These are phyloP conservation scores for Spinus pinus DNA, from an alignment of 2,797 vertebrate species.

Conservation along the genomic window DNA sequence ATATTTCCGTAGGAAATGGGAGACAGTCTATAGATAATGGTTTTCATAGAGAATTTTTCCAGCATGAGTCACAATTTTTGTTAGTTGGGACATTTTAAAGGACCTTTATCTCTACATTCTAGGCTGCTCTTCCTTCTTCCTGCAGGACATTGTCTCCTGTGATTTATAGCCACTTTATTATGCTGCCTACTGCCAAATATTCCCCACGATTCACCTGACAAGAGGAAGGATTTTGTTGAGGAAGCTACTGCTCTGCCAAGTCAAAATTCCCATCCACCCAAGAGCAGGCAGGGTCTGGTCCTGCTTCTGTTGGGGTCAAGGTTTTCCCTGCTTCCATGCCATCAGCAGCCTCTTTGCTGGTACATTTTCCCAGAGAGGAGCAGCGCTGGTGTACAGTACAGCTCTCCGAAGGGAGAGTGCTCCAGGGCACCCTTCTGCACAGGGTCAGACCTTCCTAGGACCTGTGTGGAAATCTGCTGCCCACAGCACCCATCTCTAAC, in stretches of 20 bases:
- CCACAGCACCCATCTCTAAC: fast-evolving
- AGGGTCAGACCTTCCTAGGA: neutral
- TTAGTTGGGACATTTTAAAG: neutral
- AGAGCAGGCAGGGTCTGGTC: neutral
- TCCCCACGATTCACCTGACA: neutral
- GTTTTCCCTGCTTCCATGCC: neutral
- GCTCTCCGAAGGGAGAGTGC: neutral
- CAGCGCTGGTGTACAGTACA: neutral
- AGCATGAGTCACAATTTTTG: slow-evolving; percentile 37
- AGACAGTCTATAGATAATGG: neutral
- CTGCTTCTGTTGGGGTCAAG: neutral
- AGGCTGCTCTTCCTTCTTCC: slow-evolving; percentile 48
- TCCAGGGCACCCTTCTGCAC: neutral
- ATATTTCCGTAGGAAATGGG: slow-evolving; percentile 24
- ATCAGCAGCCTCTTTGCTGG: neutral
- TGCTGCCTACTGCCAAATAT: slow-evolving; percentile 2
- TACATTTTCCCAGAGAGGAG: neutral
- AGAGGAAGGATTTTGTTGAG: slow-evolving; percentile 20
- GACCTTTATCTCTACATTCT: slow-evolving; percentile 28
- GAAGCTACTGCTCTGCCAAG: slow-evolving; percentile 1
- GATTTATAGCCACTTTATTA: slow-evolving; percentile 33
- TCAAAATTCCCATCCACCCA: slow-evolving; percentile 25
- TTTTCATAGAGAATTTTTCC: slow-evolving; percentile 36
- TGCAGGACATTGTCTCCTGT: slow-evolving; percentile 27
- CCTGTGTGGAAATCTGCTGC: fast-evolving